Conservation (phyloP, 2,113 vertebrate species). For the Pipra filicauda region DNA sequence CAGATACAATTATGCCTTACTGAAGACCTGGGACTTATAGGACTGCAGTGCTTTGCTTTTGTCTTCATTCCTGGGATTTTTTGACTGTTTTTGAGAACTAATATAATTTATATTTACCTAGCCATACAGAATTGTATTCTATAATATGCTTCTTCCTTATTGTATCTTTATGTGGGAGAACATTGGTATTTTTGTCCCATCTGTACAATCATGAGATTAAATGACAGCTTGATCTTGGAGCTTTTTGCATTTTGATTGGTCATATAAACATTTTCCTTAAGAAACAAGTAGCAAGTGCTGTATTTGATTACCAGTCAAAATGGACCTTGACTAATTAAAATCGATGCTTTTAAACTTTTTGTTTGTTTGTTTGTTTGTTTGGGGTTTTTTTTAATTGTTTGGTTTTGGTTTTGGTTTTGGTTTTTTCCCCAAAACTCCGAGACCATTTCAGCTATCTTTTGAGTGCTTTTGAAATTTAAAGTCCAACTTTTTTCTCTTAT, state of each 20-base stretch:
- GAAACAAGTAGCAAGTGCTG: background rate
- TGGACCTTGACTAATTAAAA: constrained; percentile 9
- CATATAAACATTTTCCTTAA: background rate
- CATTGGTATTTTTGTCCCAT: background rate
- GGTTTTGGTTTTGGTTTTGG: too few relatives aligned
- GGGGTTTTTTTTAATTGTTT: too few relatives aligned
- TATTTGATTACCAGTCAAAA: constrained; percentile 8
- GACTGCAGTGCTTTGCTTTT: background rate
- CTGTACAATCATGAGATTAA: background rate
- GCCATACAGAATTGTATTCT: background rate
- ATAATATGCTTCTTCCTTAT: background rate
- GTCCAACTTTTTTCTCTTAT: background rate
- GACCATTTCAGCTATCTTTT: background rate
- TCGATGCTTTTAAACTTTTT: background rate
- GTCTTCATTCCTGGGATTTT: background rate
- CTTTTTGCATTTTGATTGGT: background rate
- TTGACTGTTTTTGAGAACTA: background rate
- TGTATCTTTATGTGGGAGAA: background rate
- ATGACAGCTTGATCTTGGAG: background rate
- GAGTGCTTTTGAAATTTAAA: background rate
- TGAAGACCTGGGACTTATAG: background rate
- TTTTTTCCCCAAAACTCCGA: background rate
- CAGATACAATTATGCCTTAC: accelerated
- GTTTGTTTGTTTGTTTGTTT: too few relatives aligned
- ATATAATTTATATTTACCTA: background rate